Percentiles rank a stretch among this genome's conserved stretches.
phyloP scores from a whole-genome alignment of 1,140 invertebrate species.

The Nixonia krombeini region DNA sequence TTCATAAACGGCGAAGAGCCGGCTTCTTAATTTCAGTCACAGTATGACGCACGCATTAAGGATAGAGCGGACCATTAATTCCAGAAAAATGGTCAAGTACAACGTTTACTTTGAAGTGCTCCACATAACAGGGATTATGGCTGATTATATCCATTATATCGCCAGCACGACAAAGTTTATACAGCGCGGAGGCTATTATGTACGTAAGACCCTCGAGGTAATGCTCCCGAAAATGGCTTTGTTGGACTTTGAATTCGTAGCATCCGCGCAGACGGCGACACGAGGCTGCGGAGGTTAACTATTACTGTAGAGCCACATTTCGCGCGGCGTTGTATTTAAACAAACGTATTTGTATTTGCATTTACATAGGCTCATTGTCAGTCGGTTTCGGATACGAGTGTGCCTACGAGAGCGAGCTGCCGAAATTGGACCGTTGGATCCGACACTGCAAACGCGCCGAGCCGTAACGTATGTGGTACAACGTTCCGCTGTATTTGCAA shows the following conservation, averaged over 20 bases:
- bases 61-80: too few species aligned
- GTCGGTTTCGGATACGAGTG: conserved; percentile 32
- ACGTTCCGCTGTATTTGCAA: conserved; percentile 39
- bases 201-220: conserved; percentile 42
- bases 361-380: conserved; percentile 54
- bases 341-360: conserved; percentile 52
- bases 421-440: conserved; percentile 46
- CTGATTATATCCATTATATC: too few species aligned
- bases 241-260: conserved; percentile 48
- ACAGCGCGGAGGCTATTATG: conserved; percentile 35
- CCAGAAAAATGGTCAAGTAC: too few species aligned
- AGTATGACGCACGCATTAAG: too few species aligned
- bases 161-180: conserved; percentile 42
- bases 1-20: too few species aligned
- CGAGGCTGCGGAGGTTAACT: conserved; percentile 39
- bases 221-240: conserved; percentile 42
- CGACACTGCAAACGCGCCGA: conserved; percentile 41
- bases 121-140: too few species aligned
- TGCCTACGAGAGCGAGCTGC: conserved; percentile 37
- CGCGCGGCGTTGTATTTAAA: conserved; percentile 43
- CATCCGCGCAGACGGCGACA: conserved; percentile 32
- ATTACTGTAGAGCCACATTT: conserved; percentile 35
- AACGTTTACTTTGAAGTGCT: too few species aligned
- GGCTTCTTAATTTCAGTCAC: too few species aligned
- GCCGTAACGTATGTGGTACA: conserved; percentile 40